Evolutionary conservation across 2,888 invertebrate species (phyloP).

Genomic region (Phortica magna): DNA sequence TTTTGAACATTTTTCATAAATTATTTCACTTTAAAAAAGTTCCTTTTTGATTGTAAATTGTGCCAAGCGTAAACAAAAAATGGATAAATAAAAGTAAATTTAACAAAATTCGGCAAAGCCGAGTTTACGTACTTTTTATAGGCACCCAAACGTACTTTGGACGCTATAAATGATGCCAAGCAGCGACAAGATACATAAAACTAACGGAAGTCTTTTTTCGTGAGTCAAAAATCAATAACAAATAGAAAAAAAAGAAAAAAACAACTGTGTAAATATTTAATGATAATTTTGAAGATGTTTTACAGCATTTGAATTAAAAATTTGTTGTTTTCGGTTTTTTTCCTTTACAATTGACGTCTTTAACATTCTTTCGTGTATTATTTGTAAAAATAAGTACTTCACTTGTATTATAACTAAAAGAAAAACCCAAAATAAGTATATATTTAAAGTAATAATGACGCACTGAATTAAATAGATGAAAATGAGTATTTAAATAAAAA

Average conservation of each 20-base stretch:
- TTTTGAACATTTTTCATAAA: neutral
- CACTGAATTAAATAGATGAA: slow-evolving; percentile 77
- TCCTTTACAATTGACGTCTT: slow-evolving; percentile 12
- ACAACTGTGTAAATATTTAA: slow-evolving; percentile 55
- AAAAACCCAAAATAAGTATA: slow-evolving; percentile 24
- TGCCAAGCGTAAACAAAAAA: slow-evolving; percentile 49
- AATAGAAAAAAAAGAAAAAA: slow-evolving; percentile 27
- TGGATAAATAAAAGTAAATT: slow-evolving; percentile 31
- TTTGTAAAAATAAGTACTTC: slow-evolving; percentile 54
- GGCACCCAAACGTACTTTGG: too few species aligned
- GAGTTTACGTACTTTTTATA: too few species aligned
- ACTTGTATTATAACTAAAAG: slow-evolving; percentile 66
- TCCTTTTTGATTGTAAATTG: slow-evolving; percentile 10
- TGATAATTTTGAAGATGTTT: slow-evolving; percentile 52
- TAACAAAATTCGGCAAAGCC: too few species aligned
- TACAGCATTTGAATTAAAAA: neutral
- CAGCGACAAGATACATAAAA: too few species aligned
- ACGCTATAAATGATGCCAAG: too few species aligned
- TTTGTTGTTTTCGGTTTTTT: slow-evolving; percentile 13
- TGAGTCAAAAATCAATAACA: slow-evolving; percentile 8
- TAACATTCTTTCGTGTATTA: neutral
- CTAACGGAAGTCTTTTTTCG: neutral
- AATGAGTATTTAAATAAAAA: slow-evolving; percentile 70
- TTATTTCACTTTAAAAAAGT: neutral
- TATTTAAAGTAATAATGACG: slow-evolving; percentile 70